Conservation (phyloP, 2,888 invertebrate genomes). For the Nomada fucata region DNA sequence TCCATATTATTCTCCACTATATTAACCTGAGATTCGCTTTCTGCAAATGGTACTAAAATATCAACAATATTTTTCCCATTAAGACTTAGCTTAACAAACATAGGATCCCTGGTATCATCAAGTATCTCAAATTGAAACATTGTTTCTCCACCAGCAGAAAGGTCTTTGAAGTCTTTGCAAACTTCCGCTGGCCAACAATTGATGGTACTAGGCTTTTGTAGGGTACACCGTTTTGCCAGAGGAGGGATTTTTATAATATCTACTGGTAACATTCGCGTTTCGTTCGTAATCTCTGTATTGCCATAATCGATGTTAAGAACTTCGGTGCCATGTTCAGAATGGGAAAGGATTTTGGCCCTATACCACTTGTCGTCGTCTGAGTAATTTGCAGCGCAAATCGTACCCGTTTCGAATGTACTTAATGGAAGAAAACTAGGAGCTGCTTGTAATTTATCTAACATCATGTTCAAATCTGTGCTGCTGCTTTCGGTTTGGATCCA, state of each 20-base stretch:
- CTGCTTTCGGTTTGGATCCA: constrained; percentile 83
- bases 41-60: constrained; percentile 86
- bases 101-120: constrained; percentile 88
- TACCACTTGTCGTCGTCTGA: constrained; percentile 89
- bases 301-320: constrained; percentile 90
- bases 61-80: constrained; percentile 88
- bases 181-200: constrained; percentile 88
- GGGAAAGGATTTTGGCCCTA: constrained; percentile 87
- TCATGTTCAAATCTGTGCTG: constrained; percentile 86
- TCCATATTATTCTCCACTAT: neutral
- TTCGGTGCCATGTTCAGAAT: constrained; percentile 86
- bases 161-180: constrained; percentile 88
- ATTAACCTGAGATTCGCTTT: constrained; percentile 16
- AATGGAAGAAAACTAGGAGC: constrained; percentile 86
- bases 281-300: constrained; percentile 86
- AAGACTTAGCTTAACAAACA: constrained; percentile 87
- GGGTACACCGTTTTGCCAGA: constrained; percentile 87
- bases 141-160: constrained; percentile 89
- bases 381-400: constrained; percentile 88
- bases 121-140: constrained; percentile 89
- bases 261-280: constrained; percentile 87
- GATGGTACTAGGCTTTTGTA: constrained; percentile 86
- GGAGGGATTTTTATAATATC: constrained; percentile 87
- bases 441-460: constrained; percentile 86
- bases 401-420: constrained; percentile 84